Conservation (phyloP, 2,888 invertebrate genomes). For the Acronicta leporina region DNA sequence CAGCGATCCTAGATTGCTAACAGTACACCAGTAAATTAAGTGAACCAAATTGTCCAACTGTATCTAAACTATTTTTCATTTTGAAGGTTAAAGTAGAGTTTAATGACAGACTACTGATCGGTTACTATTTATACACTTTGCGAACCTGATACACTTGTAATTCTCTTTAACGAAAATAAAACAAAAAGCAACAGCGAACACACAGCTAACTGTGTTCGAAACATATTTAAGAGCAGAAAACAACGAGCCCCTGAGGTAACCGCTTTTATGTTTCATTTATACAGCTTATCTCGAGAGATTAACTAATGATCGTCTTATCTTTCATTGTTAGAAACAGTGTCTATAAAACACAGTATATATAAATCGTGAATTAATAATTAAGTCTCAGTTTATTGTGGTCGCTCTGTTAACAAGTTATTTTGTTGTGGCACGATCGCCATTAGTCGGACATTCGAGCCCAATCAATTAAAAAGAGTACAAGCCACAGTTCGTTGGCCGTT, state of each 20-base stretch:
- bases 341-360: constrained; percentile 50
- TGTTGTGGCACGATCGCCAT: constrained; percentile 71
- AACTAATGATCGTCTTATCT: constrained; percentile 46
- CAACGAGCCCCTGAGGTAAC: constrained; percentile 41
- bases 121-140: constrained; percentile 47
- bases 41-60: constrained; percentile 23
- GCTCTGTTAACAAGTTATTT: constrained; percentile 71
- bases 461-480: constrained; percentile 70
- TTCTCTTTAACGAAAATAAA: constrained; percentile 38
- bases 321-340: constrained; percentile 49
- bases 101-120: constrained; percentile 25
- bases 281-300: constrained; percentile 43
- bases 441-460: constrained; percentile 66
- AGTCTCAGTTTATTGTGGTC: constrained; percentile 59
- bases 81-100: constrained; percentile 22
- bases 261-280: constrained; percentile 42
- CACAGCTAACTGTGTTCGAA: constrained; percentile 44
- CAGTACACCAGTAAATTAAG: constrained; percentile 14
- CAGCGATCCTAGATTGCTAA: constrained; percentile 5
- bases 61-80: constrained; percentile 20
- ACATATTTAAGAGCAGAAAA: constrained; percentile 46
- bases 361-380: constrained; percentile 71
- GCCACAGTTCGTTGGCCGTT: constrained; percentile 74
- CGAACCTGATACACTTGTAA: constrained; percentile 50
- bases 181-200: constrained; percentile 27